Percentiles rank a stretch among this genome's conserved stretches.
Conservation (phyloP, 1,140 invertebrate genomes). For the Planococcus citri region DNA sequence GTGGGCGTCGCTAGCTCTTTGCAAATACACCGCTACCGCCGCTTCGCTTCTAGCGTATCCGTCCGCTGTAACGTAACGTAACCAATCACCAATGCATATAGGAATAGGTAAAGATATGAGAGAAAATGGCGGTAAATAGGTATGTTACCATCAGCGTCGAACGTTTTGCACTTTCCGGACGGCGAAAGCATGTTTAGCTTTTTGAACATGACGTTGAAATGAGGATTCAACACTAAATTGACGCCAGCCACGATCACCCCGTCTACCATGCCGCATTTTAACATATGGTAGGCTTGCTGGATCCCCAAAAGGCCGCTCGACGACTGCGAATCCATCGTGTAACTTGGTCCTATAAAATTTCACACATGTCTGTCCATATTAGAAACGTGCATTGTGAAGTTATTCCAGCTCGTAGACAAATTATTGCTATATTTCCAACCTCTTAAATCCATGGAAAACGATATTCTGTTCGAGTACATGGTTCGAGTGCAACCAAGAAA, state of each 20-base stretch:
- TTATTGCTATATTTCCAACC: no score
- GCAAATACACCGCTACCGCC: slow-evolving; percentile 41
- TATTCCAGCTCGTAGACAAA: no score
- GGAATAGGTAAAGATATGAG: no score
- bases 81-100: no score
- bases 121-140: not conserved
- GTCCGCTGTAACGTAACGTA: no score
- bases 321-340: slow-evolving; percentile 75
- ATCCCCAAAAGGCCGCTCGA: slow-evolving; percentile 76
- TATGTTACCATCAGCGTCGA: slow-evolving; percentile 56
- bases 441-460: slow-evolving; percentile 29
- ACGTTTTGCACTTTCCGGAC: slow-evolving; percentile 77
- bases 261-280: slow-evolving; percentile 65
- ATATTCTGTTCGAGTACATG: slow-evolving; percentile 51
- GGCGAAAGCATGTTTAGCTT: slow-evolving; percentile 60
- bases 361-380: no score
- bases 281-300: slow-evolving; percentile 63
- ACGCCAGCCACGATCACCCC: slow-evolving; percentile 73
- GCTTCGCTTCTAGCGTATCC: slow-evolving; percentile 49
- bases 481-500: slow-evolving; percentile 45
- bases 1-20: slow-evolving; percentile 37
- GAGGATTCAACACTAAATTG: slow-evolving; percentile 71
- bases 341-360: slow-evolving; percentile 52
- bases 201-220: slow-evolving; percentile 66
- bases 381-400: no score